Percentiles rank a stretch among this genome's conserved stretches.
These are phyloP conservation scores for Potorous gilbertii DNA, from an alignment of 2,797 vertebrate genomes.

Conservation along the genomic window DNA sequence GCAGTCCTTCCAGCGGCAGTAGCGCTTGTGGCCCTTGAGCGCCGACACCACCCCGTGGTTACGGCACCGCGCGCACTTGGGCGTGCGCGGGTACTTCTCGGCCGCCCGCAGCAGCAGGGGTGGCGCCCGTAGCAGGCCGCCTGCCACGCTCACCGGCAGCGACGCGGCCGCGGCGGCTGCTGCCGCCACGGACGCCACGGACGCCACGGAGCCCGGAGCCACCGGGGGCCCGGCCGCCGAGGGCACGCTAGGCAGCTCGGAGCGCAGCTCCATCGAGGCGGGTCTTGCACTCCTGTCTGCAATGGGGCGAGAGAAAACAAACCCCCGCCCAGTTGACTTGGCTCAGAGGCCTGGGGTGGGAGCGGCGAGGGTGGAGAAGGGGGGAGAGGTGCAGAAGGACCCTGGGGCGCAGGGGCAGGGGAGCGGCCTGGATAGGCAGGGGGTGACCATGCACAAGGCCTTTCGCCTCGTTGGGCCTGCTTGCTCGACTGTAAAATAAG, in stretches of 20 bases:
- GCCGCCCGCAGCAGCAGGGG: conserved; percentile 93
- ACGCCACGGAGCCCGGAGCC: conserved; percentile 87
- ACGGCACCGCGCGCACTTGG: conserved; percentile 97
- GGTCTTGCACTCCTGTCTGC: background rate
- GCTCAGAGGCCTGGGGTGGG: conserved; percentile 16
- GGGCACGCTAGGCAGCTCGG: conserved; percentile 89
- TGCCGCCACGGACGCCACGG: conserved; percentile 81
- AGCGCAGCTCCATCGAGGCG: conserved; percentile 92
- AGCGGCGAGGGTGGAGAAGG: background rate
- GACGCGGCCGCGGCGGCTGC: conserved; percentile 85
- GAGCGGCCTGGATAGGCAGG: background rate
- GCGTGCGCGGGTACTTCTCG: conserved; percentile 98
- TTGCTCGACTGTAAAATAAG: background rate
- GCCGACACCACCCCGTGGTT: conserved; percentile 98
- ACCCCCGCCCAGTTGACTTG: conserved; percentile 46
- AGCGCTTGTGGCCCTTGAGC: conserved; percentile 98
- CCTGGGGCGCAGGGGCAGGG: background rate
- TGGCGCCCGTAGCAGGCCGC: conserved; percentile 91
- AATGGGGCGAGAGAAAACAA: background rate
- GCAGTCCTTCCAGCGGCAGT: conserved; percentile 99
- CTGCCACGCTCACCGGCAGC: conserved; percentile 94
- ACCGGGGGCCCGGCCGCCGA: conserved; percentile 81
- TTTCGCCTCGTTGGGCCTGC: conserved; percentile 14
- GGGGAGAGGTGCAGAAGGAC: background rate
- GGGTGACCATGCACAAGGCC: conserved; percentile 2